phyloP scores from a whole-genome alignment of 2,113 vertebrate genomes.

The Sinocyclocheilus anophthalmus region DNA sequence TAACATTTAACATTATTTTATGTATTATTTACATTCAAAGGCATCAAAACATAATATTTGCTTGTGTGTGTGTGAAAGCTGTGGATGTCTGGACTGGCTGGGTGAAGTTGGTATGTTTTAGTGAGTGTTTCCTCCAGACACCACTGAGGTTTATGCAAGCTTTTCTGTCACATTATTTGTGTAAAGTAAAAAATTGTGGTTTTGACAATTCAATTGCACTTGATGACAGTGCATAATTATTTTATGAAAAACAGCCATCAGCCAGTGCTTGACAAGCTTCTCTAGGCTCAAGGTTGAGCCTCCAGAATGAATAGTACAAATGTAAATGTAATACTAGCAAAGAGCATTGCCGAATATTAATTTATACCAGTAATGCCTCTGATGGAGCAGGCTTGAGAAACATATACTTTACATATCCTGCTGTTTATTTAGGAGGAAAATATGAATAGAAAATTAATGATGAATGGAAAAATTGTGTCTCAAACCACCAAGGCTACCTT shows the following conservation, averaged over 20 bases:
- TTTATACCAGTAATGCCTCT: not conserved
- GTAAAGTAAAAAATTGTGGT: not conserved
- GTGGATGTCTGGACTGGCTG: not conserved
- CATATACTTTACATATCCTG: not conserved
- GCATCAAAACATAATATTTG: not conserved
- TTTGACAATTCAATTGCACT: constrained; percentile 10
- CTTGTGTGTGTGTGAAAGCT: not conserved
- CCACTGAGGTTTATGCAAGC: not conserved
- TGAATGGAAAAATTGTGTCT: not conserved
- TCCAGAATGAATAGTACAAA: not conserved
- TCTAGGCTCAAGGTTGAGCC: too few relatives aligned
- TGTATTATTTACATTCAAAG: not conserved
- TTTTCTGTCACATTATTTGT: not conserved
- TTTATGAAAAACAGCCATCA: not conserved
- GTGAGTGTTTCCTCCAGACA: not conserved
- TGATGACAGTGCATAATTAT: constrained; percentile 10
- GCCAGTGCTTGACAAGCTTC: not conserved
- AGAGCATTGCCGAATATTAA: not conserved
- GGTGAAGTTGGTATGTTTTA: not conserved
- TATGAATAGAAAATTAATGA: not conserved
- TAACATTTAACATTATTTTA: not conserved
- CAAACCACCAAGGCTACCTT: not conserved
- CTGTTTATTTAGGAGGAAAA: not conserved
- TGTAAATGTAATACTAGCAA: not conserved
- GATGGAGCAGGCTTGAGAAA: not conserved